Evolutionary conservation across 2,113 vertebrate genomes (phyloP), one percentile per base, ranked within the genome.

Genomic region (Mirza zaza): DNA sequence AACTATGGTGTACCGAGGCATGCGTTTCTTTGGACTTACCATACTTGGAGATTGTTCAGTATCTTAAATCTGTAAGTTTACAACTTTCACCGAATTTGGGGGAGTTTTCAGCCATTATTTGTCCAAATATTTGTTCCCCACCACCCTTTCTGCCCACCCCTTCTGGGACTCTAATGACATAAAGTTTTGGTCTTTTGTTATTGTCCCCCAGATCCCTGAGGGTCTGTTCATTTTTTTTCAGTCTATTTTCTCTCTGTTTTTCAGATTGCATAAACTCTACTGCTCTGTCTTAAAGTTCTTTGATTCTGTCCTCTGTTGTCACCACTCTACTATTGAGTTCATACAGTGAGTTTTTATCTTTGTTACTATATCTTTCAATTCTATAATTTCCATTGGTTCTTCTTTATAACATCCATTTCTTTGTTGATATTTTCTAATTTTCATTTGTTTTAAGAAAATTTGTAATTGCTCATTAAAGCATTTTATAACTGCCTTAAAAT

Each of bases 61-160:
- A 92, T 94, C 68, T 79, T 87, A 90, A 94, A 65, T 80, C 29
- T 59, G 20, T 81, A 89, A 34, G n/a, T 70, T 70, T 92, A 59
- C 5, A 42, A 61, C 25, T 94, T 96, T 48, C n/a, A 90, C 14
- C 25, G 93, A 68, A 83, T 73, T 87, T 84, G 63, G 61, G 68
- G 36, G 55, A 70, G 14, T 65, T 63, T 73, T 85, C 18, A 76
- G 4, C 10, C 61, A 12, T 63, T 55, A 18, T 39, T 15, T 48
- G 59, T 48, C 42, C 9, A 61, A 87, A 59, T 65, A 23, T 5
- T 71, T 25, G 59, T 93, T 71, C 8, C 79, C 32, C 11, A 21
- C 18, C 65, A 68, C 4, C 55, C 25, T 59, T 95, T 57, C 45
- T 70, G 2, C 25, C 70, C n/a, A n/a, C 5, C 77, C 5, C 12